Conservation (phyloP, 2,113 vertebrate species). For the Eidolon helvum region DNA sequence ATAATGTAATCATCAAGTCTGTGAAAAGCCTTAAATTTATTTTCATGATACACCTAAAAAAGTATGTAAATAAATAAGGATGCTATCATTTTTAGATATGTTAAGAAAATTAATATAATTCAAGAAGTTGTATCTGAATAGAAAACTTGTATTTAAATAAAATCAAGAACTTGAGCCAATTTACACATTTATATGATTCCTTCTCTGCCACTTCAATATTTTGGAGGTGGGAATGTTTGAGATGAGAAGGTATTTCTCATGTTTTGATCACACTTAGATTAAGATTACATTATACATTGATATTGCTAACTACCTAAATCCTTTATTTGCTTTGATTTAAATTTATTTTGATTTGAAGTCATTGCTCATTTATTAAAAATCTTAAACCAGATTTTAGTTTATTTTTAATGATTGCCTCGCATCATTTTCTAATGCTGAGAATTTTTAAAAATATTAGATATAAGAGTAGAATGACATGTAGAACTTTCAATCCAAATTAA, state of each 20-base stretch:
- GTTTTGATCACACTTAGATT: slow-evolving; percentile 23
- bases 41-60: slow-evolving; percentile 33
- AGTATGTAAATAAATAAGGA: slow-evolving; percentile 23
- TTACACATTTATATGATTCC: background rate
- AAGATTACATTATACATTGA: background rate
- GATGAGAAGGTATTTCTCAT: background rate
- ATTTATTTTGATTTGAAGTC: slow-evolving; percentile 36
- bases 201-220: background rate
- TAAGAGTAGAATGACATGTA: slow-evolving; percentile 26
- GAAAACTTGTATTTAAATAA: slow-evolving; percentile 32
- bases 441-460: slow-evolving; percentile 24
- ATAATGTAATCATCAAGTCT: slow-evolving; percentile 8
- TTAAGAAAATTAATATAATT: slow-evolving; percentile 30
- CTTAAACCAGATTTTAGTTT: background rate
- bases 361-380: background rate
- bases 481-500: slow-evolving; percentile 6
- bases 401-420: slow-evolving; percentile 5
- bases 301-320: background rate
- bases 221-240: background rate
- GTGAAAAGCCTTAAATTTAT: slow-evolving; percentile 22
- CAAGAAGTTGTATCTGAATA: background rate
- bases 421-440: background rate
- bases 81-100: slow-evolving; percentile 30
- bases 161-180: slow-evolving; percentile 24
- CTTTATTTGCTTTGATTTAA: slow-evolving; percentile 19